Evolutionary conservation across 2,797 vertebrate species (phyloP), one percentile per base, ranked within the genome.

Genomic region (Gorsachius magnificus): DNA sequence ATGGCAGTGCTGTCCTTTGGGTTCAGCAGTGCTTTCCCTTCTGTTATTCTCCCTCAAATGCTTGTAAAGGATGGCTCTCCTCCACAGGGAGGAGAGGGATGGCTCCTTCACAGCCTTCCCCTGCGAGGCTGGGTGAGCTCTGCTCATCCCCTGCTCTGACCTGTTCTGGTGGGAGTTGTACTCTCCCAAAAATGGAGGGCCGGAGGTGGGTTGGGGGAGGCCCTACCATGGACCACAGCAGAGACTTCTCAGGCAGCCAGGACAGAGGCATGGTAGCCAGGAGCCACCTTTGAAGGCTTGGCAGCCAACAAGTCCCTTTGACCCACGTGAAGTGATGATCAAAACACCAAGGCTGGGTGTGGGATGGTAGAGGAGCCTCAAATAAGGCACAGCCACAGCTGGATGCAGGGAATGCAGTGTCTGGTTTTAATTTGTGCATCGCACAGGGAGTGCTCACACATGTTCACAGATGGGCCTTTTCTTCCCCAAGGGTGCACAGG

Each of bases 391-490:
- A 65, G 35, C 70, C 56, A 14, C 66, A 48, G 66, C 81, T 70
- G 60, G 60, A 15, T 48, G 68, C n/a, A 7, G 36, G 50, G 81
- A 89, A 57, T 17, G 48, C 22, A 8, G 1, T 33, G 65, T 68
- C 69, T 5, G 4, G 29, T 69, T 81, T 72, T 46, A 9, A 16
- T 78, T 71, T 48, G 41, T 74, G n/a, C 45, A 16, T 0, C 0
- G 65, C 38, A 36, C 69, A 57, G 36, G 0, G 0, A 28, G 31
- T 28, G 60, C 70, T 90, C 11, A 1, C 24, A 11, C 0, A 0
- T 2, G 0, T 75, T 78, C 89, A 57, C 74, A 87, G 81, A 56
- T 57, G 57, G 45, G 18, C 29, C 15, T 71, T 83, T 48, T 60
- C 53, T 86, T 72, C 57, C 70, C 28, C 28, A 17, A 13, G 21